These are phyloP conservation scores for Bagarius yarrelli DNA, from an alignment of 2,113 vertebrate species.

Conservation along the genomic window DNA sequence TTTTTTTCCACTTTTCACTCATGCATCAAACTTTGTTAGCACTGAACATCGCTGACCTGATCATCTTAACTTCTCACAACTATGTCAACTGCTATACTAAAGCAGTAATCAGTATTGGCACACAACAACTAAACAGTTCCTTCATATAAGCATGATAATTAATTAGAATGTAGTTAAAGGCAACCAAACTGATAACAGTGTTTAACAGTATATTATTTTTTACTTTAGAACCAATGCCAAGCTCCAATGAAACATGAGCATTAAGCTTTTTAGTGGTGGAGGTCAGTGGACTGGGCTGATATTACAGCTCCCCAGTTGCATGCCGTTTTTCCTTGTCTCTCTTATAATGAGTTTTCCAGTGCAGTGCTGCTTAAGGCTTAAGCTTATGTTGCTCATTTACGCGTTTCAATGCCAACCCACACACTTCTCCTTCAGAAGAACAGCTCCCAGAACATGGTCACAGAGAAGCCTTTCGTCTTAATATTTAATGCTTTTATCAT, in stretches of 20 bases:
- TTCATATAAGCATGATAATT: neutral
- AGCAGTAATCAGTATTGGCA: no score
- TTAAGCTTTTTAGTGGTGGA: constrained; percentile 54
- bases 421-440: constrained; percentile 55
- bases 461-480: constrained; percentile 43
- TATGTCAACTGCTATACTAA: neutral
- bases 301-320: constrained; percentile 50
- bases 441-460: constrained; percentile 33
- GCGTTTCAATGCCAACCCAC: constrained; percentile 61
- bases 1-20: neutral
- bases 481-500: constrained; percentile 63
- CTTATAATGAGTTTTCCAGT: constrained; percentile 65
- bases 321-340: constrained; percentile 36
- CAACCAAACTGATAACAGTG: constrained; percentile 22
- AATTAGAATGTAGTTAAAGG: neutral
- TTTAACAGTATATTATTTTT: neutral
- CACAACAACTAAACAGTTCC: neutral
- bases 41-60: neutral
- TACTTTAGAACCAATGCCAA: neutral
- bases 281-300: constrained; percentile 59
- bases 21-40: neutral
- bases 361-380: constrained; percentile 50
- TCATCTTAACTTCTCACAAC: neutral
- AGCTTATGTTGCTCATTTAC: constrained; percentile 67
- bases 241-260: constrained; percentile 58